Conservation (phyloP, 2,797 vertebrate genomes). For the Pempheris klunzingeri region DNA sequence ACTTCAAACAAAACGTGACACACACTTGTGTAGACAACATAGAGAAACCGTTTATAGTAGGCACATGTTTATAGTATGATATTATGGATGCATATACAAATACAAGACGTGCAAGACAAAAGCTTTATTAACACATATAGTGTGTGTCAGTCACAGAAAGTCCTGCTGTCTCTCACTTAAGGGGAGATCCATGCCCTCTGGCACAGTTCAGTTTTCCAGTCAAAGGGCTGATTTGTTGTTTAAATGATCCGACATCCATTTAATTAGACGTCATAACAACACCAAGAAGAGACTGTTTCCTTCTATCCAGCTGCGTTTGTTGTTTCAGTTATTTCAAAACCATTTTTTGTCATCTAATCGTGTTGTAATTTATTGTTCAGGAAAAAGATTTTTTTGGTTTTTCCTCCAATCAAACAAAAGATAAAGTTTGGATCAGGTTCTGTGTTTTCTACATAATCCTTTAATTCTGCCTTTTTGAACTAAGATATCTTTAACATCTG, state of each 20-base stretch:
- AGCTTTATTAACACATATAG: background rate
- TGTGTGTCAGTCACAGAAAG: slow-evolving; percentile 1
- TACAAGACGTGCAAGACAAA: slow-evolving; percentile 11
- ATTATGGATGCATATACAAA: background rate
- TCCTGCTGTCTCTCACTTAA: slow-evolving; percentile 3
- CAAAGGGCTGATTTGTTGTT: slow-evolving; percentile 28
- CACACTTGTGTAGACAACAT: background rate
- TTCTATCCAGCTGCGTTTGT: slow-evolving; percentile 40
- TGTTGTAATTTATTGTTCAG: slow-evolving; percentile 28
- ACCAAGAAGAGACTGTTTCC: slow-evolving; percentile 32
- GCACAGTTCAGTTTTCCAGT: slow-evolving; percentile 7
- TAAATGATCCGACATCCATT: slow-evolving; percentile 35
- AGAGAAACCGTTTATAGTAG: slow-evolving; percentile 11
- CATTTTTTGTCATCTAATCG: slow-evolving; percentile 41
- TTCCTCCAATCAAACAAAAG: slow-evolving; percentile 38
- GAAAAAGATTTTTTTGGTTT: slow-evolving; percentile 20
- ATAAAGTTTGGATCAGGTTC: slow-evolving; percentile 22
- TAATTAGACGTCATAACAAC: slow-evolving; percentile 54
- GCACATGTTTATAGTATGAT: background rate
- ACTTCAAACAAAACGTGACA: slow-evolving; percentile 2
- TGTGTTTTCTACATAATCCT: slow-evolving; percentile 45
- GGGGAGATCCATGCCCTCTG: background rate
- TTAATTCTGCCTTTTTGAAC: slow-evolving; percentile 55
- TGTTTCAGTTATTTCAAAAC: slow-evolving; percentile 59
- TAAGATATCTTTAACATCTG: slow-evolving; percentile 55